Conservation (phyloP, 1,140 invertebrate species). For the Neuroterus valhalla region DNA sequence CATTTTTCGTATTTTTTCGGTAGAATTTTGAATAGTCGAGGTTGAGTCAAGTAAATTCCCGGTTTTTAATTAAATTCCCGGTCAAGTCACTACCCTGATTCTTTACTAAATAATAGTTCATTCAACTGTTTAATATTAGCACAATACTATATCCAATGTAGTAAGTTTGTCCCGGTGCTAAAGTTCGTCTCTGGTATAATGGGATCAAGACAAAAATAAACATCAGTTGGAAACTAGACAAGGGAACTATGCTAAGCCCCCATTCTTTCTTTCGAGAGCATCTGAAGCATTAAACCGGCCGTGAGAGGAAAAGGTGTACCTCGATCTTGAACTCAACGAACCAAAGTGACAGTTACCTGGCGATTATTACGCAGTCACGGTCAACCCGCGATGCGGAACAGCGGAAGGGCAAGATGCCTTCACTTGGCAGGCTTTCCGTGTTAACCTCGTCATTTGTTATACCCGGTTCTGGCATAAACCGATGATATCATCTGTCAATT, state of each 20-base stretch:
- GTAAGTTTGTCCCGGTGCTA: no score
- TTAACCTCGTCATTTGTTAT: not conserved
- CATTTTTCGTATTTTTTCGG: no score
- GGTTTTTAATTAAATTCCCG: no score
- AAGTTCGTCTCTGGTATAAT: no score
- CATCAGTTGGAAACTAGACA: not conserved
- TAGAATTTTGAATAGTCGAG: no score
- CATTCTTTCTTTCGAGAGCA: not conserved
- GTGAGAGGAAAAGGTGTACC: slow-evolving; percentile 28
- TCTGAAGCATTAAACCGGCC: slow-evolving; percentile 3
- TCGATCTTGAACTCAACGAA: slow-evolving; percentile 28
- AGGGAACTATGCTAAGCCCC: not conserved
- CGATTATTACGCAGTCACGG: slow-evolving; percentile 18
- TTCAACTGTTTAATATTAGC: no score
- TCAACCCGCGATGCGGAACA: slow-evolving; percentile 10
- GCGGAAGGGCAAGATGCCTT: slow-evolving; percentile 17
- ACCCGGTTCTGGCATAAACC: slow-evolving; percentile 3
- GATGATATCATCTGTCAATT: not conserved
- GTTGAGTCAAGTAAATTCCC: no score
- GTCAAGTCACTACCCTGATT: no score
- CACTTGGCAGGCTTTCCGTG: slow-evolving; percentile 5
- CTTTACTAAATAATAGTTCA: no score
- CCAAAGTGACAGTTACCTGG: slow-evolving; percentile 29
- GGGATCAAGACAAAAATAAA: no score
- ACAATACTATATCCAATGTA: no score